phyloP scores from a whole-genome alignment of 1,140 invertebrate genomes.

The Drosophila oshimai region DNA sequence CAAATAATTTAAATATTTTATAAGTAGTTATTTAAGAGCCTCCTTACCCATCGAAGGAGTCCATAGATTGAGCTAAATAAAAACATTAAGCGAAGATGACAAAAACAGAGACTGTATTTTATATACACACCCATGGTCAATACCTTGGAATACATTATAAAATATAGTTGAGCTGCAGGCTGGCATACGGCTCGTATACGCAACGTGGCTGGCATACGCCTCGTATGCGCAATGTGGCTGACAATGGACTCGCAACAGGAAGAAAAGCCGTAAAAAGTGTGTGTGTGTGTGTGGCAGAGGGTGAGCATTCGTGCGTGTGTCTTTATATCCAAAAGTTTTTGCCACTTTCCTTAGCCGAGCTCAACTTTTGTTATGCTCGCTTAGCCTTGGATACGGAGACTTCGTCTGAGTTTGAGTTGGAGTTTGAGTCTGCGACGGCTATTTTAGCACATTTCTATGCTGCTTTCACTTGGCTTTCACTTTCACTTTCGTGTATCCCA shows the following conservation, averaged over 20 bases:
- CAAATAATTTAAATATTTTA: too few relatives aligned
- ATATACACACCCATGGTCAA: slow-evolving; percentile 15
- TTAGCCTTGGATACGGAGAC: slow-evolving; percentile 32
- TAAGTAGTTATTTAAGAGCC: too few relatives aligned
- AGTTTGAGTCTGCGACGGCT: slow-evolving; percentile 1
- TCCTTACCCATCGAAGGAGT: background rate
- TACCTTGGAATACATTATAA: slow-evolving; percentile 67
- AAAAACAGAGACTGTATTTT: background rate
- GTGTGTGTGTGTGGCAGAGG: background rate
- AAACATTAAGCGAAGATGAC: background rate
- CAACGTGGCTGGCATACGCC: slow-evolving; percentile 41
- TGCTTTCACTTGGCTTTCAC: slow-evolving; percentile 48
- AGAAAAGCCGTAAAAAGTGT: slow-evolving; percentile 54
- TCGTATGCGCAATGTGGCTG: slow-evolving; percentile 69
- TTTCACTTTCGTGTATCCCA: slow-evolving; percentile 20
- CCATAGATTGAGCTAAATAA: background rate
- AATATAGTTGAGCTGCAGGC: slow-evolving; percentile 62
- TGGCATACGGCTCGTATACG: slow-evolving; percentile 59
- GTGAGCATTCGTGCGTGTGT: slow-evolving; percentile 68
- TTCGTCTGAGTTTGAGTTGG: background rate
- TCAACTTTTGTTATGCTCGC: slow-evolving; percentile 78
- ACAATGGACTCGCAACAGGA: slow-evolving; percentile 60
- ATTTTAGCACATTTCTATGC: slow-evolving; percentile 52
- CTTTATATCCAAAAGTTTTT: slow-evolving; percentile 78
- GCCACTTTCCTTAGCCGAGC: slow-evolving; percentile 68